Conservation (phyloP, 2,888 invertebrate genomes). For the Empis livida region DNA sequence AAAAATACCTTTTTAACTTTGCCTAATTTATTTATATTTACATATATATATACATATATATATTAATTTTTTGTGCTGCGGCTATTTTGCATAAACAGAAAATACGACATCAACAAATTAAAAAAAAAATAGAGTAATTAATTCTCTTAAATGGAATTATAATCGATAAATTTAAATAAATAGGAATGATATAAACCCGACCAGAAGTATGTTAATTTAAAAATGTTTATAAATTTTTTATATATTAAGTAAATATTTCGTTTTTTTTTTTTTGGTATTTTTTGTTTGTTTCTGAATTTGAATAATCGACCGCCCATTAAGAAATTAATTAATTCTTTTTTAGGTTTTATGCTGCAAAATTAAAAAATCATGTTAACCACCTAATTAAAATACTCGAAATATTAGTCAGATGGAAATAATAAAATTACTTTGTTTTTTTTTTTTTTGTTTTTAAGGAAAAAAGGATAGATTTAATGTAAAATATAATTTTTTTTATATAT, state of each 20-base stretch:
- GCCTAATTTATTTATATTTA: no score
- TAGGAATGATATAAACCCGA: background rate
- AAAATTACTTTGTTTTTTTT: no score
- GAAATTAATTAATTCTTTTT: slow-evolving; percentile 5
- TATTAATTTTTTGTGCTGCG: no score
- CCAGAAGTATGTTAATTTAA: background rate
- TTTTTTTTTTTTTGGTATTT: background rate
- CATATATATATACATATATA: no score
- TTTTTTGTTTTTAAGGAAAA: no score
- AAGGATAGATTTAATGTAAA: no score
- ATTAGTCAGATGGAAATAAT: slow-evolving; percentile 8
- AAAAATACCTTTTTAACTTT: no score
- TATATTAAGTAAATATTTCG: background rate
- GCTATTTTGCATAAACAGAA: no score
- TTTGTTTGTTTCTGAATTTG: background rate
- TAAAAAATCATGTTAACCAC: slow-evolving; percentile 37
- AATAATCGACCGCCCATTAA: slow-evolving; percentile 6
- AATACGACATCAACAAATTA: no score
- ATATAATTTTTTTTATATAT: no score
- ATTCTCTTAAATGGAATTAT: background rate
- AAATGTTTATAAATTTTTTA: background rate
- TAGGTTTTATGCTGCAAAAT: slow-evolving; percentile 22
- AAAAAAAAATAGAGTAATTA: no score
- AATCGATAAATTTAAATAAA: background rate
- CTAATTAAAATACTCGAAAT: slow-evolving; percentile 34